Evolutionary conservation across 2,113 vertebrate species (phyloP).

Genomic region (Micromys minutus): DNA sequence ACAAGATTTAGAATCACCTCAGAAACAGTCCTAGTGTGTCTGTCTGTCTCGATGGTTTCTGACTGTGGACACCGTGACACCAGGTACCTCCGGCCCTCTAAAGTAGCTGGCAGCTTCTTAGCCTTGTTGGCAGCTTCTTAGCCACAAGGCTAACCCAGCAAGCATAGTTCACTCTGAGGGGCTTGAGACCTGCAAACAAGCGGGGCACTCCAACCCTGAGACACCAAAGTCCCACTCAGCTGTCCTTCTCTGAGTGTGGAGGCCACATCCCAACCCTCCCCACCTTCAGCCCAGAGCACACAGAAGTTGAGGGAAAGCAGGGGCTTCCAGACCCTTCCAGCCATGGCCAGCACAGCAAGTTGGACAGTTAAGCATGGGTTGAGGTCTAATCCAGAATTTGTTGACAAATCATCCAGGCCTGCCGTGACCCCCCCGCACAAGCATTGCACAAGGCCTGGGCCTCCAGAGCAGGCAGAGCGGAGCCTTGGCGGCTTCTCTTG

Average conservation of each 20-base stretch:
- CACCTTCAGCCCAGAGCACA: too few species aligned
- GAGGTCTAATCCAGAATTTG: neutral
- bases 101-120: neutral
- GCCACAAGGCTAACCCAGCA: neutral
- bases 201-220: neutral
- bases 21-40: neutral
- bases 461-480: rapidly evolving
- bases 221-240: neutral
- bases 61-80: too few species aligned
- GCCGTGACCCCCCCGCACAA: neutral
- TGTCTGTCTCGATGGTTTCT: neutral
- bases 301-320: neutral
- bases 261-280: neutral
- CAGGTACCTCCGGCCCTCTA: neutral
- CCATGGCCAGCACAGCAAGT: rapidly evolving
- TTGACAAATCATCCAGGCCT: neutral
- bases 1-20: neutral
- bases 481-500: neutral
- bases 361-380: neutral
- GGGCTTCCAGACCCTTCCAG: neutral
- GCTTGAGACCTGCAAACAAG: neutral
- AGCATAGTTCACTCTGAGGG: neutral
- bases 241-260: neutral
- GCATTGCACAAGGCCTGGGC: neutral
- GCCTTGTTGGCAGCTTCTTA: neutral